Percentiles rank a stretch among this genome's conserved stretches.
Evolutionary conservation across 2,113 vertebrate species (phyloP).

Genomic region (Nyctibius bracteatus): DNA sequence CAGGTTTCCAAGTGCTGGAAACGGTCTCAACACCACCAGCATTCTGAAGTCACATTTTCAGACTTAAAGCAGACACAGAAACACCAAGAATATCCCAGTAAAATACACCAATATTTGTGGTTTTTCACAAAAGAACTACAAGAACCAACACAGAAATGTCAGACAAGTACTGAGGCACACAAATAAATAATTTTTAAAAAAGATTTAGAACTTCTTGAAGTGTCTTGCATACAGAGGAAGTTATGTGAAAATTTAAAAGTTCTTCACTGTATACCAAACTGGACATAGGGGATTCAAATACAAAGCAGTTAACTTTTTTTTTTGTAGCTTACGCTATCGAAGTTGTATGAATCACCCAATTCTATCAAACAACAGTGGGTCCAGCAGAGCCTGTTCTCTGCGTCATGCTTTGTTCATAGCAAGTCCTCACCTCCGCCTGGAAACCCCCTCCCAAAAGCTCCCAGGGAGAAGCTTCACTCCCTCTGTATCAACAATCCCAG

Average conservation of each 20-base stretch:
- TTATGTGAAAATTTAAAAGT: neutral
- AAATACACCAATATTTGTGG: neutral
- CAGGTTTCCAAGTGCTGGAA: neutral
- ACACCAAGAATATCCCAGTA: neutral
- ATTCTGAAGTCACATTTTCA: neutral
- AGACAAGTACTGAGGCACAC: neutral
- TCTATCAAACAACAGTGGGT: neutral
- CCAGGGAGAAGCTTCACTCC: neutral
- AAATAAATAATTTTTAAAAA: neutral
- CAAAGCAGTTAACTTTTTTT: neutral
- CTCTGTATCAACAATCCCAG: neutral
- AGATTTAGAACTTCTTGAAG: neutral
- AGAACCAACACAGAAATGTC: neutral
- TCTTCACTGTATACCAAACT: neutral
- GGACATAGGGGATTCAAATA: neutral
- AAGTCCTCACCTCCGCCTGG: fast-evolving
- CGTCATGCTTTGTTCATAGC: neutral
- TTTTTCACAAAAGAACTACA: neutral
- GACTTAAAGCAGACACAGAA: neutral
- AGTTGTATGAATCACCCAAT: neutral
- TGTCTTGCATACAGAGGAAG: neutral
- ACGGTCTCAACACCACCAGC: neutral
- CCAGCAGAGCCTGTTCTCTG: neutral
- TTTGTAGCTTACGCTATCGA: neutral
- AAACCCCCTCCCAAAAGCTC: neutral